A percentile compares a stretch with the other conserved stretches of the same genome.
phyloP scores from a whole-genome alignment of 1,140 invertebrate genomes.

The Drosophila tsacasi region DNA sequence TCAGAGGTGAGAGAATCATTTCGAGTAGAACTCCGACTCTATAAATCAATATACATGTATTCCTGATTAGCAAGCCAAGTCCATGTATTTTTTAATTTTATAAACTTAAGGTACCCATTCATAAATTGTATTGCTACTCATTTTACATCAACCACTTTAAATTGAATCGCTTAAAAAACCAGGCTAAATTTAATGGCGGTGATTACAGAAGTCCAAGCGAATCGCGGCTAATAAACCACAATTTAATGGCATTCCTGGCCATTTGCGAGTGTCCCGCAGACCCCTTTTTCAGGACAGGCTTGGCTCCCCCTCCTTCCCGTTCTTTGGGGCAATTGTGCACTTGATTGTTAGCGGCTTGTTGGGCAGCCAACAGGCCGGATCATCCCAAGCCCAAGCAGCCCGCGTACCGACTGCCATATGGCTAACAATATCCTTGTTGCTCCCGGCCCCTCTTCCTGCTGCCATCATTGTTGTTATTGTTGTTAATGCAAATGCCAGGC shows the following conservation, averaged over 20 bases:
- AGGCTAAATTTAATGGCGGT: conserved; percentile 9
- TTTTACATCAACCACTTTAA: not conserved
- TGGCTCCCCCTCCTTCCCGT: not conserved
- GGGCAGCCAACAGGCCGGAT: conserved; percentile 76
- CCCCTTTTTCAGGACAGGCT: conserved; percentile 4
- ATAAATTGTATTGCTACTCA: not conserved
- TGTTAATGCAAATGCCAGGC: conserved; percentile 66
- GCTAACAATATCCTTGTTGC: conserved; percentile 39
- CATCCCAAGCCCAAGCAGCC: conserved; percentile 22
- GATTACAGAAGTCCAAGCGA: conserved; percentile 13
- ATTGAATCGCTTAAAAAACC: not conserved
- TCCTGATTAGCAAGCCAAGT: too few relatives aligned
- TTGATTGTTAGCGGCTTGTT: conserved; percentile 79
- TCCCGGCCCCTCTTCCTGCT: conserved; percentile 16
- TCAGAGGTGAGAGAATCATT: too few relatives aligned
- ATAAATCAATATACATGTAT: too few relatives aligned
- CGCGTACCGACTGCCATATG: conserved; percentile 55
- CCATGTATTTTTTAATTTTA: too few relatives aligned
- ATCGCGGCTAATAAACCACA: conserved; percentile 44
- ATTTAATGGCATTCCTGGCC: conserved; percentile 46
- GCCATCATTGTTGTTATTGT: conserved; percentile 48
- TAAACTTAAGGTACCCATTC: too few relatives aligned
- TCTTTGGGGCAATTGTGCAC: conserved; percentile 68
- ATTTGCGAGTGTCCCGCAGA: conserved; percentile 11
- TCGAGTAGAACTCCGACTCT: too few relatives aligned